Base-by-base conservation (phyloP, 1,140 invertebrate species). In the Drusus annulatus region DNA sequence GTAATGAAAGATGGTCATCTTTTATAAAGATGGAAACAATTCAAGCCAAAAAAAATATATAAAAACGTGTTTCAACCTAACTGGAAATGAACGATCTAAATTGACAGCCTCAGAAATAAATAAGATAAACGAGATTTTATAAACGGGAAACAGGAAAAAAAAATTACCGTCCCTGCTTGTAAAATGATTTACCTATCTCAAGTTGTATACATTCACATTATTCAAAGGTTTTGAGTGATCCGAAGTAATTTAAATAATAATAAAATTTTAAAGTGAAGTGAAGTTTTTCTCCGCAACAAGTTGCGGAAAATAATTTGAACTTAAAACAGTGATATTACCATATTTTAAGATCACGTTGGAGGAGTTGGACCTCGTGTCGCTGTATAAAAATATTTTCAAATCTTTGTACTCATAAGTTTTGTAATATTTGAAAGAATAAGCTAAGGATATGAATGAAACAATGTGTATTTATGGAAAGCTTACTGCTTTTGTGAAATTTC, bases 401-500 rank as follows among this genome's bases (percentile, higher is more conserved):
- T 71, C 45, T 25, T 71, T 76, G 74, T 76, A 76, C 15, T 17
- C 17, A 71, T 82, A 80, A 82, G 81, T 82, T 82, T 82, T 82
- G 78, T 80, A 82, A 82, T 80, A 80, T 60, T 73, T 69, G 31
- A 79, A 69, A 36, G 19, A 50, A 51, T 77, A 73, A 71, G 45
- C 17, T 23, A 52, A 71, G 45, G 19, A 19, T 71, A 52, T n/a
- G 23, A 52, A 5, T 71, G 16, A 68, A n/a, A 28, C 0, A 45
- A 13, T 25, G 21, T 60, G 78, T 78, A 80, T 80, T 80, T 76
- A 83, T 79, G 73, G 75, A 80, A 28, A 83, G 50, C 62, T 68
- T 52, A 78, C 79, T 79, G 82, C 82, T 83, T 83, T 79, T 79
- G 82, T 81, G 79, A 82, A 82, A 58, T 17, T 56, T 56, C 16